Conservation (phyloP, 2,797 vertebrate species). For the Alcedo atthis region DNA sequence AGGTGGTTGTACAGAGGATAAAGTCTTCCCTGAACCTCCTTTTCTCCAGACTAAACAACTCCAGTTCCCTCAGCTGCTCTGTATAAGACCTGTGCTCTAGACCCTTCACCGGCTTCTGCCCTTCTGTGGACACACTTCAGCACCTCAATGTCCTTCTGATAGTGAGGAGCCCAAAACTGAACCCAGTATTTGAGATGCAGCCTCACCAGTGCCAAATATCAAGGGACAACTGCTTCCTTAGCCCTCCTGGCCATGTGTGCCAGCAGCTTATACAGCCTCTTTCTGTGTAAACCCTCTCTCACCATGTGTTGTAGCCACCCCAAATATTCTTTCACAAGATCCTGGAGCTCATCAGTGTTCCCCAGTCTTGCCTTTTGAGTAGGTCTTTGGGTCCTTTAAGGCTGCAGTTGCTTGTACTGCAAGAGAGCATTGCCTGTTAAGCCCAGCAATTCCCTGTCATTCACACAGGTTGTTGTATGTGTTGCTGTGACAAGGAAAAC, state of each 20-base stretch:
- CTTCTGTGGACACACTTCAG: neutral
- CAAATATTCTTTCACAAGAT: neutral
- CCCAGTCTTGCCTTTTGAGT: neutral
- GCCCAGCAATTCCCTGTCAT: neutral
- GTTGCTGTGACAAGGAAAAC: neutral
- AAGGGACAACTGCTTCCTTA: neutral
- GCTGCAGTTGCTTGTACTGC: neutral
- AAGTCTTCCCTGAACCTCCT: neutral
- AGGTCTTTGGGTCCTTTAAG: neutral
- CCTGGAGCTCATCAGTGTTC: neutral
- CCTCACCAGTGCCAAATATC: neutral
- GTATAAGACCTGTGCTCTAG: neutral
- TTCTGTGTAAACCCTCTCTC: neutral
- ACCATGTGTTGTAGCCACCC: neutral
- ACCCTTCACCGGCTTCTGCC: neutral
- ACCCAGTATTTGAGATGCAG: accelerated
- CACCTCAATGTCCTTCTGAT: neutral
- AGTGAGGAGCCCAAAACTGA: neutral
- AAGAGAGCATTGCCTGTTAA: neutral
- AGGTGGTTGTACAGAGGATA: neutral
- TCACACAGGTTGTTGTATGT: neutral
- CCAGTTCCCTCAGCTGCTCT: accelerated
- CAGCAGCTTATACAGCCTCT: neutral
- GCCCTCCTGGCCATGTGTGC: neutral
- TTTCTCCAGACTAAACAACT: neutral